Evolutionary conservation across 2,888 invertebrate genomes (phyloP), one percentile per base, ranked within the genome.

Genomic region (Harpalus rufipes): DNA sequence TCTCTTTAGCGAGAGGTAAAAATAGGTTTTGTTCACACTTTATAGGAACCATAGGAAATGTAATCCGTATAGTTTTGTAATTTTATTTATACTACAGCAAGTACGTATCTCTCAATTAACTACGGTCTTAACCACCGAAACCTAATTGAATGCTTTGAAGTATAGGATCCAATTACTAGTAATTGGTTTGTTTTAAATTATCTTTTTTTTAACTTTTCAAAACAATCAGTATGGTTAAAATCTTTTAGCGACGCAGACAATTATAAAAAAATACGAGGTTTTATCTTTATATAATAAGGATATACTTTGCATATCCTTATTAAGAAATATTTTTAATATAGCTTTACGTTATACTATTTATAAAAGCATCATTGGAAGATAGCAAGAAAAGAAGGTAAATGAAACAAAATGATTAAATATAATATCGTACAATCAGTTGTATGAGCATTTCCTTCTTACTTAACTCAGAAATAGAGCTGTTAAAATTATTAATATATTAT

Each of bases 61-160:
- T 51, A 12, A 8, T 51, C 44, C 44, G 44, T 12, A 51, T 10
- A 51, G 12, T 51, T 12, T 10, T 51, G 44, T 51, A 12, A 51
- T 51, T 51, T 51, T 51, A 51, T 12, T 51, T 51, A 10, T 12
- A 51, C 12, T 12, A 51, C 1, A 51, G 10, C 14, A 68, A 68
- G 41, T 68, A 12, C n/a, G 32, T 39, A 68, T 68, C 68, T 39
- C 32, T 14, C 68, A 68, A 68, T 68, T 68, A 68, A 68, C 68
- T 32, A 14, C 32, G 25, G 14, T 18, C 63, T 63, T 25, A 68
- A 68, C 39, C 32, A 78, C 25, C 8, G 56, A 58, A 76, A 78
- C 58, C 56, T 78, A 78, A 78, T 78, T 78, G 58, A 78, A 78
- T n/a, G 7, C n/a, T 58, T 14, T 78, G 21, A 78, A 25, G 44